Conservation (phyloP, 2,888 invertebrate species). For the Dryadula phaetusa region DNA sequence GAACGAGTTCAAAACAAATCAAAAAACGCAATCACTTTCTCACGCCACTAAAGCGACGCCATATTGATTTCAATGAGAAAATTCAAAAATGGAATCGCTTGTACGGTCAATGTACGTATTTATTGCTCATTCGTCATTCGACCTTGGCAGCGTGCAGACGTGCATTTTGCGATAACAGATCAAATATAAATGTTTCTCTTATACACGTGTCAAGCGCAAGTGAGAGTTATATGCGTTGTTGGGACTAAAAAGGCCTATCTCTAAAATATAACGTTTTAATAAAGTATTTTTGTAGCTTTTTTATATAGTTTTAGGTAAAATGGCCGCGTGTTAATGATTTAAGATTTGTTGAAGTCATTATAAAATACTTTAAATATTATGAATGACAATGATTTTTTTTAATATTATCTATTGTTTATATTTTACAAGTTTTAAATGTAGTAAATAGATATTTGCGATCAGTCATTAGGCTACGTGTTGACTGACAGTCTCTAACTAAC, state of each 20-base stretch:
- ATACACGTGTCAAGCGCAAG: constrained; percentile 12
- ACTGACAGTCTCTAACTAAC: too few species aligned
- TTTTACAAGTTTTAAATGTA: too few species aligned
- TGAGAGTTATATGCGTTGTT: constrained; percentile 9
- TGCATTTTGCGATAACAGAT: constrained; percentile 18
- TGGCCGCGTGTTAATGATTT: too few species aligned
- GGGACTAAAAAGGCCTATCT: background rate
- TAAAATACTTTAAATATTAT: too few species aligned
- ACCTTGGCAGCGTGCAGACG: constrained; percentile 36
- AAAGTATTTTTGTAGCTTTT: too few species aligned
- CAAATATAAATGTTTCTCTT: constrained; percentile 34
- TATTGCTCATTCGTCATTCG: constrained; percentile 24
- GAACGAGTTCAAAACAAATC: background rate
- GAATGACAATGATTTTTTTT: too few species aligned
- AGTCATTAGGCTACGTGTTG: too few species aligned
- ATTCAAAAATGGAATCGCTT: constrained; percentile 9
- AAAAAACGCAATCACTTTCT: background rate
- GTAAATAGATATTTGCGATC: too few species aligned
- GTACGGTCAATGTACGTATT: constrained; percentile 33
- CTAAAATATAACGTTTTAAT: background rate
- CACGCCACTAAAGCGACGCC: background rate
- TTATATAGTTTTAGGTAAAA: too few species aligned
- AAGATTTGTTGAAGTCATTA: too few species aligned
- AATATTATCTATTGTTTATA: too few species aligned
- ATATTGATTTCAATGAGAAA: background rate